These are phyloP conservation scores for Agriopis aurantiaria DNA, from an alignment of 2,888 invertebrate species.

Conservation along the genomic window DNA sequence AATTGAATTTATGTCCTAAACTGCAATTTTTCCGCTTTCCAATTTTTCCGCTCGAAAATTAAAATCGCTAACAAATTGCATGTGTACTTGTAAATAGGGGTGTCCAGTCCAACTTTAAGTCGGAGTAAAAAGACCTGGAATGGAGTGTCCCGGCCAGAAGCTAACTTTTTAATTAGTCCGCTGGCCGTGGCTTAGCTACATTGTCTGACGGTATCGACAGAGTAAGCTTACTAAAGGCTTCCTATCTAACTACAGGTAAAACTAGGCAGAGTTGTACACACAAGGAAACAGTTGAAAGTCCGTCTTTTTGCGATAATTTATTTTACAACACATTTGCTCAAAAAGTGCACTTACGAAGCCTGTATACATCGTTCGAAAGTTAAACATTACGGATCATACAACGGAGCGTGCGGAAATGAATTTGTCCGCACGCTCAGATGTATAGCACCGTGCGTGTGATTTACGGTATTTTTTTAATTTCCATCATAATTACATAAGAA, in stretches of 20 bases:
- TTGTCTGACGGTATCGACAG: constrained; percentile 28
- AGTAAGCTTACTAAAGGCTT: background rate
- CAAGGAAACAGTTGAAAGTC: no score
- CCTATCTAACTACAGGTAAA: background rate
- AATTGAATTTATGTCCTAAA: constrained; percentile 47
- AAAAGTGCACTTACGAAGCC: no score
- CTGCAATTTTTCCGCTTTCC: constrained; percentile 36
- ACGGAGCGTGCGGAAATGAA: no score
- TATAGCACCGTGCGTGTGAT: no score
- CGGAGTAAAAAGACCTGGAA: constrained; percentile 49
- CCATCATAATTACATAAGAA: no score
- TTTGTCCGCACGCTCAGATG: no score
- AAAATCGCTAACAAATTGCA: constrained; percentile 46
- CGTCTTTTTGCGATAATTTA: no score
- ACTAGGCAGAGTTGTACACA: background rate
- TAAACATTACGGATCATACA: no score
- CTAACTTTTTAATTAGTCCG: constrained; percentile 49
- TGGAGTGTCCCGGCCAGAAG: constrained; percentile 46
- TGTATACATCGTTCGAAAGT: no score
- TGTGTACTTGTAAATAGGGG: constrained; percentile 48
- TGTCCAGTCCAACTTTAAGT: constrained; percentile 41
- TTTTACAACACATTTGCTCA: no score
- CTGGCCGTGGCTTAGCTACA: constrained; percentile 30
- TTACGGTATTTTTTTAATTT: no score
- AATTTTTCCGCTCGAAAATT: constrained; percentile 42